These are phyloP conservation scores for Eutrigla gurnardus DNA, from an alignment of 2,797 vertebrate species.

Conservation along the genomic window DNA sequence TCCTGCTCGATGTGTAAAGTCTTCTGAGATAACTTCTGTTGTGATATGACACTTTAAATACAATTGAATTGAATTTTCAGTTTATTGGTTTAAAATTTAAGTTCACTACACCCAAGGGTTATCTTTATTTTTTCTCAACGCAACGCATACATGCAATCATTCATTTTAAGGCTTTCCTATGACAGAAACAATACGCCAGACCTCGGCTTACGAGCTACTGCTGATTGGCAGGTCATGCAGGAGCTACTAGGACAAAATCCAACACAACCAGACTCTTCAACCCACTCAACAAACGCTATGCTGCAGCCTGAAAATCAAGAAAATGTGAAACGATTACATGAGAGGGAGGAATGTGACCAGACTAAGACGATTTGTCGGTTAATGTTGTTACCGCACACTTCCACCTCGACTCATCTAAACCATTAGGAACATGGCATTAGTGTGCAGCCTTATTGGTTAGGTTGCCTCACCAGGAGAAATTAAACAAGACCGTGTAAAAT, in stretches of 20 bases:
- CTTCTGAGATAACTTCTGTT: no score
- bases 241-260: slow-evolving; percentile 7
- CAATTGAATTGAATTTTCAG: background rate
- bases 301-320: no score
- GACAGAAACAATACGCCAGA: background rate
- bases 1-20: no score
- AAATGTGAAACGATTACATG: no score
- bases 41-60: no score
- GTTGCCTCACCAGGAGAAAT: background rate
- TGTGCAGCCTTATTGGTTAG: background rate
- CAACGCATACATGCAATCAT: background rate
- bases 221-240: background rate
- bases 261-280: background rate
- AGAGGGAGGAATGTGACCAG: background rate
- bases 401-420: background rate
- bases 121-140: background rate
- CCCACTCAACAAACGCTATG: background rate
- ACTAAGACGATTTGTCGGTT: background rate
- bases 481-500: background rate
- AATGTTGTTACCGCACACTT: background rate
- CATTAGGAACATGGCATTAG: background rate
- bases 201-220: slow-evolving; percentile 25
- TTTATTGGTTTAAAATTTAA: slow-evolving; percentile 4
- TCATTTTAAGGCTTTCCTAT: slow-evolving; percentile 1
- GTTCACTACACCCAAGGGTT: background rate